phyloP scores from a whole-genome alignment of 1,140 invertebrate species.

The Philaenus spumarius region DNA sequence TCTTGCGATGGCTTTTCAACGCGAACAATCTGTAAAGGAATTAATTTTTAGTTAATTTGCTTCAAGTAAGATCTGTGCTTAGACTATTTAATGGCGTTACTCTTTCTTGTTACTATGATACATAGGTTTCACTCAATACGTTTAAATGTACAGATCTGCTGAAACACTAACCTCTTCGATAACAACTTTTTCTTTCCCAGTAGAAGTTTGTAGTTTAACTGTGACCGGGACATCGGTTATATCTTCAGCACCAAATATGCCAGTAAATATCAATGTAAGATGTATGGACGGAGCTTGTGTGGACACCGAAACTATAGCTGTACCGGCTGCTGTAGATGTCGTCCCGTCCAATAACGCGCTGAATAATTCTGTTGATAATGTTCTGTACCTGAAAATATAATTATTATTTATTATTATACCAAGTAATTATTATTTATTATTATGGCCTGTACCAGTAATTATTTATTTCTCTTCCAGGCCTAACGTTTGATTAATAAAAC shows the following conservation, averaged over 20 bases:
- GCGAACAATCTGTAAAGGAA: constrained; percentile 25
- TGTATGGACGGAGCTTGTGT: constrained; percentile 72
- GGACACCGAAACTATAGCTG: constrained; percentile 73
- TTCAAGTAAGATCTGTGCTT: too few species aligned
- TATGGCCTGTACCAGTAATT: too few species aligned
- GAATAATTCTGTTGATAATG: constrained; percentile 71
- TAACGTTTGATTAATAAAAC: too few species aligned
- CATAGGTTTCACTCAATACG: too few species aligned
- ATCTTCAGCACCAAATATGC: constrained; percentile 60
- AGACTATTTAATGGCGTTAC: too few species aligned
- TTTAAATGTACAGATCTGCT: not conserved
- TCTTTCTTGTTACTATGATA: too few species aligned
- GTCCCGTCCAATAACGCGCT: constrained; percentile 56
- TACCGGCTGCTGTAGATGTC: constrained; percentile 63
- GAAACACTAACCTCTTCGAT: constrained; percentile 54
- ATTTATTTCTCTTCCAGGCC: too few species aligned
- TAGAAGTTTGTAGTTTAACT: constrained; percentile 59
- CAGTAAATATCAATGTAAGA: constrained; percentile 73
- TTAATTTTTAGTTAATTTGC: too few species aligned
- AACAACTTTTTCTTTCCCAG: constrained; percentile 61
- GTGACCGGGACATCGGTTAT: constrained; percentile 56
- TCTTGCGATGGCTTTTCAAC: constrained; percentile 66
- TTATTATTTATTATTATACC: too few species aligned
- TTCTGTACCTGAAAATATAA: constrained; percentile 34
- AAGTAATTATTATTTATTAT: too few species aligned